Base-by-base conservation (phyloP, 2,888 invertebrate species). In the Tachina grossa region DNA sequence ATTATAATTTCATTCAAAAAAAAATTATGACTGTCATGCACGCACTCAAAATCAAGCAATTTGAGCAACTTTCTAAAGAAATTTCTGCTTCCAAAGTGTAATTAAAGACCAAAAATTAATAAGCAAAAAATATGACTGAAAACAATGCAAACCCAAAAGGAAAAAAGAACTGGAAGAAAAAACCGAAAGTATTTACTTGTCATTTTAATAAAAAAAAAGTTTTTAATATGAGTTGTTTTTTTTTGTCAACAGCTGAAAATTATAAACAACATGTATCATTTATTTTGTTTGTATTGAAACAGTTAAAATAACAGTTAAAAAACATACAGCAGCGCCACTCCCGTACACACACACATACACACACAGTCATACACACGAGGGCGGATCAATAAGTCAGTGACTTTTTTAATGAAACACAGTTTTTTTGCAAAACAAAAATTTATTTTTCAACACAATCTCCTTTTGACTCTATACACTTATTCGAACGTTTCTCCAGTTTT, bases 41-140 rank as follows among this genome's bases (percentile, higher is more conserved):
- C 11, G 16, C 2, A 14, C 49, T 45, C 2, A 51, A 53, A 53
- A 65, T 47, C 41, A n/a, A 63, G 11, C 53, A 69, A 55, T 66
- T 66, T 57, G 3, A 76, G 51, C 71, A 84, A 84, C 84, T 84
- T 84, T 84, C 84, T 84, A 84, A 72, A 84, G 80, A 84, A 84
- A 80, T 80, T 84, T 80, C 75, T 57, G 53, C n/a, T 78, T 53
- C 22, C 47, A 63, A 69, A 51, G 45, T 49, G 65, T 80, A 84
- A 80, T 84, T 80, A 80, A 72, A 84, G 65, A 65, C 63, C 49
- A 59, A 69, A n/a, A 75, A 59, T 43, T 9, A 65, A 53, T 14
- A 43, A 47, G 43, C 9, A 63, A 41, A 22, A 39, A 53, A 65
- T n/a, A 49, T 59, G 11, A 43, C 45, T n/a, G 2, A 75, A 53